Conservation (phyloP, 1,140 invertebrate species). For the Caenorhabditis remanei region DNA sequence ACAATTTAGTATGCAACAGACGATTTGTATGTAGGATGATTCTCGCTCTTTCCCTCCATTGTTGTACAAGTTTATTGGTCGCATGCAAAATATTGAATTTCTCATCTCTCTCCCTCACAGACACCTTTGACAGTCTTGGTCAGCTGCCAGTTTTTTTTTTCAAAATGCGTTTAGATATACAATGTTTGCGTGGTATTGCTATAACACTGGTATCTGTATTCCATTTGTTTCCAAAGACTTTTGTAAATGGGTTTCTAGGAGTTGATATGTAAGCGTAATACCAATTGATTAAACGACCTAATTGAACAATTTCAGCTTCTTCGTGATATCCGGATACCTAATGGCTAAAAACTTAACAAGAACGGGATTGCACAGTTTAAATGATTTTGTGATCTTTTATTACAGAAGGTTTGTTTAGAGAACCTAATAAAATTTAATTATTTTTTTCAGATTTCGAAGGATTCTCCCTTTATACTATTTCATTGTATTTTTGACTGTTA, state of each 20-base stretch:
- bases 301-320: neutral
- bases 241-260: constrained; percentile 52
- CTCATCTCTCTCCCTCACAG: no score
- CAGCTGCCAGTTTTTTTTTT: neutral
- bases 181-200: constrained; percentile 52
- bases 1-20: no score
- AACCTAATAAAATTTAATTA: neutral
- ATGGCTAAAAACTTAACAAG: constrained; percentile 33
- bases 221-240: neutral
- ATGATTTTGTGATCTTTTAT: constrained; percentile 23
- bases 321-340: constrained; percentile 52
- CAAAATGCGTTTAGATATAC: constrained; percentile 28
- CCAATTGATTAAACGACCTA: no score
- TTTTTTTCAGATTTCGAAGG: neutral
- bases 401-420: neutral
- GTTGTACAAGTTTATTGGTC: no score
- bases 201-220: constrained; percentile 19
- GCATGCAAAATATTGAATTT: no score
- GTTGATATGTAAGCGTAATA: constrained; percentile 13
- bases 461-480: constrained; percentile 52
- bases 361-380: neutral
- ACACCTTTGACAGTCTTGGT: no score
- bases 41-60: no score
- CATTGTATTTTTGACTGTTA: neutral
- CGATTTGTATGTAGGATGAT: no score